phyloP scores from a whole-genome alignment of 2,113 vertebrate genomes.

The Sialia sialis region DNA sequence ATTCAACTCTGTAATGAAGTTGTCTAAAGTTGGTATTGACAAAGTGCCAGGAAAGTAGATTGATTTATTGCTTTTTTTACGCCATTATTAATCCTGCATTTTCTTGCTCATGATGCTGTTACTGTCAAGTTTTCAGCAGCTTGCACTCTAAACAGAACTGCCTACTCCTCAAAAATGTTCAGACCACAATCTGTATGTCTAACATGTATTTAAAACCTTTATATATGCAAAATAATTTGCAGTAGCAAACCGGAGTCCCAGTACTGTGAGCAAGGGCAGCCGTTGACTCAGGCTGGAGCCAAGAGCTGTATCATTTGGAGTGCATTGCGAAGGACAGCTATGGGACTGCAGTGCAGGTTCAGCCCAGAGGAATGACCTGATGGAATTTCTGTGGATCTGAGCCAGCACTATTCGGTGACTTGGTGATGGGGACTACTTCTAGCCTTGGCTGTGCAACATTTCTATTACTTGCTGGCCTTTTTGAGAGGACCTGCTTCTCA shows the following conservation, averaged over 20 bases:
- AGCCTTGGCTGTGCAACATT: not conserved
- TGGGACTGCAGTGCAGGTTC: not conserved
- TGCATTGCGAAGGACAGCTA: accelerated
- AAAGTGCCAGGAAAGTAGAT: not conserved
- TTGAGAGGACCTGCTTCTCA: not conserved
- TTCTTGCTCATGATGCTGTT: not conserved
- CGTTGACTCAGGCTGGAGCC: not conserved
- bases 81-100: not conserved
- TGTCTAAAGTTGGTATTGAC: not conserved
- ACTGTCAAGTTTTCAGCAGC: not conserved
- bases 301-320: not conserved
- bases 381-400: not conserved
- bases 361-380: not conserved
- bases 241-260: not conserved
- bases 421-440: not conserved
- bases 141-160: not conserved
- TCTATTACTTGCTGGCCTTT: not conserved
- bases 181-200: not conserved
- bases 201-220: not conserved
- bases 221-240: not conserved
- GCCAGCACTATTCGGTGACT: not conserved
- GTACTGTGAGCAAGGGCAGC: not conserved
- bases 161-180: not conserved
- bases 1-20: constrained; percentile 25
- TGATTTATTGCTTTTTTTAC: not conserved